Evolutionary conservation across 2,797 vertebrate species (phyloP).

Genomic region (Gambelia wislizenii): DNA sequence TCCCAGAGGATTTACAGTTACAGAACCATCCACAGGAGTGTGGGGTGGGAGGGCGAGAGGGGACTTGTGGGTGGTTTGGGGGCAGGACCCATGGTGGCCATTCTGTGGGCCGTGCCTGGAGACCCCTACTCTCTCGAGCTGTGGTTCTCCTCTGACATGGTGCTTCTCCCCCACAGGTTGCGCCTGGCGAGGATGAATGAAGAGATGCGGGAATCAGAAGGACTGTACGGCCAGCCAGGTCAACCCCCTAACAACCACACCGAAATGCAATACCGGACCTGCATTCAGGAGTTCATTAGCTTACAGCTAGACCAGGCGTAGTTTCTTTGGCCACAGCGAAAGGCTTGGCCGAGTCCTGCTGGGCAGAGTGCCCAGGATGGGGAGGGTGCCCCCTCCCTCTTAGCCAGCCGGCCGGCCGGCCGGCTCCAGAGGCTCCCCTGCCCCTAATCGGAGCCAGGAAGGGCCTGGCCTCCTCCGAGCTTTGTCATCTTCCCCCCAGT

Average conservation of each 20-base stretch:
- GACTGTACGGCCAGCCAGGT: constrained; percentile 97
- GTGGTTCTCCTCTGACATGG: background rate
- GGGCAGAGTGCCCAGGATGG: too few relatives aligned
- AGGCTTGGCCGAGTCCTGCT: background rate
- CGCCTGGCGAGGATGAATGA: constrained; percentile 99
- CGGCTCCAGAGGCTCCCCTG: too few relatives aligned
- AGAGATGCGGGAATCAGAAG: constrained; percentile 98
- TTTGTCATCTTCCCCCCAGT: background rate
- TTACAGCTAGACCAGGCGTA: constrained; percentile 90
- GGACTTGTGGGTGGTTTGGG: background rate
- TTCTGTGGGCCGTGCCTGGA: too few relatives aligned
- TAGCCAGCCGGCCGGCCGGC: too few relatives aligned
- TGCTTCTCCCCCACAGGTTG: constrained; percentile 80
- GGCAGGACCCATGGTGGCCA: background rate
- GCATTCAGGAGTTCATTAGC: constrained; percentile 97
- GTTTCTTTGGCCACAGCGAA: constrained; percentile 47
- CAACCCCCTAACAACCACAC: constrained; percentile 95
- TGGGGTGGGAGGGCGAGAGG: background rate
- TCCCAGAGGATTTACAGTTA: background rate
- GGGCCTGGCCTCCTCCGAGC: background rate
- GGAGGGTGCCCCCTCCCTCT: too few relatives aligned
- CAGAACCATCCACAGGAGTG: too few relatives aligned
- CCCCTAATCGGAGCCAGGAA: too few relatives aligned
- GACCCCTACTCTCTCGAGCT: too few relatives aligned
- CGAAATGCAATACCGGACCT: constrained; percentile 97